Base-by-base conservation (phyloP, 2,113 vertebrate species). In the Jaculus jaculus region DNA sequence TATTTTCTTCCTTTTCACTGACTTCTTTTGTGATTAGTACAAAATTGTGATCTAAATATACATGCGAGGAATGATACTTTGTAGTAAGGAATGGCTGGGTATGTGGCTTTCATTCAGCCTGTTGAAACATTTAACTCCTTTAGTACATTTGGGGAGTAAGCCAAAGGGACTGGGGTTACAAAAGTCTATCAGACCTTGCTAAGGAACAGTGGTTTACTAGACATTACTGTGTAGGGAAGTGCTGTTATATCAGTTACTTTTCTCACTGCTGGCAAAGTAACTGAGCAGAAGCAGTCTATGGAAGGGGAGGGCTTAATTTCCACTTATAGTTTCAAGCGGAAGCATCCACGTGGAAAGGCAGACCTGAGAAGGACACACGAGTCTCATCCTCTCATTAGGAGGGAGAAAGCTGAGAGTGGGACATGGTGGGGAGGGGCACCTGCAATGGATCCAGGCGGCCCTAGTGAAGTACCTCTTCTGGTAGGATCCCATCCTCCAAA, bases 1-100 rank as follows among this genome's bases (percentile, higher is more conserved):
- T 96, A 34, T 89, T 97, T 95, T 90, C 42, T 85, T 92, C 69
- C 65, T 95, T 91, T 69, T 12, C 71, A 81, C 39, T 92, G 87
- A 80, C 96, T 97, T 93, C 78, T 94, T 95, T 93, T 95, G 77
- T 97, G 91, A 92, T 90, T 80, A 83, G 69, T 69, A 84, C 16
- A 92, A 92, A 89, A 91, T 0, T 4, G 71, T 93, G 60, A 71
- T 32, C 90, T 63, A 80, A 69, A 90, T 37, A 79, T 58, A 63
- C 77, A 34, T 28, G 42, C 34, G 83, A 85, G 34, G 47, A 77
- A 60, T 28, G 61, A 23, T 68, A 72, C 28, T n/a, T 0, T 37
- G 1, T 30, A 47, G 28, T 72, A 86, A 61, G 24, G 26, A 69
- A 34, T 73, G 78, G 12, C 89, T 86, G 58, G 61, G 32, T 65